Base-by-base conservation (phyloP, 2,113 vertebrate genomes). In the Neopipo cinnamomea region DNA sequence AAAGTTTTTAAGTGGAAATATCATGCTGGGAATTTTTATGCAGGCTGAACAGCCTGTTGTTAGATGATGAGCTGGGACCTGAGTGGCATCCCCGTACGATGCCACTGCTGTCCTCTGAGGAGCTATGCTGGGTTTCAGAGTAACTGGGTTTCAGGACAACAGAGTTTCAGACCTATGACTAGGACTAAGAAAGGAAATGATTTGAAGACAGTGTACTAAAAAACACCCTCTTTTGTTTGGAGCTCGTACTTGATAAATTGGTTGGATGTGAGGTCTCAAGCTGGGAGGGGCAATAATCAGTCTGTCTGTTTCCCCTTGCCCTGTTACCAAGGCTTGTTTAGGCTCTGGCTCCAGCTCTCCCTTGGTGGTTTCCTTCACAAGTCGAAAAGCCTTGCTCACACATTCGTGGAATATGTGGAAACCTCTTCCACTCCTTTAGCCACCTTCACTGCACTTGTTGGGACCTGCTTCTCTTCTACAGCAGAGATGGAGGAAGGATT, bases 141-240 rank as follows among this genome's bases (percentile, higher is more conserved):
- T 15, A 39, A 18, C 35, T 42, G n/a, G 22, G 25, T 28, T 91
- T 85, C n/a, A 37, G 41, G 62, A 24, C 13, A 52, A 14, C 33
- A n/a, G 46, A 10, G 6, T 41, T 61, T 74, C 59, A 73, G 31
- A 41, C 8, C 37, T 70, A 3, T 53, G 37, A 12, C n/a, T 50
- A 27, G 14, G 12, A 30, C 11, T 70, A 61, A n/a, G 62, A 63
- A 85, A 42, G 8, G 59, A 85, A 88, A 72, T 28, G 0, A 55
- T 35, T 2, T 6, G 47, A 88, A 76, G 44, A 33, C 13, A 16
- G 3, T 6, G 9, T 17, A 39, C 5, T 22, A 8, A 76, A 72
- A 39, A 9, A 0, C 5, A 42, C 1, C 3, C 5, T 33, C 16
- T 74, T 79, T 79, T 63, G 8, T 72, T 50, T 3, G 1, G 79